Evolutionary conservation across 2,113 vertebrate genomes (phyloP), one percentile per base, ranked within the genome.

Genomic region (Nesoenas mayeri): DNA sequence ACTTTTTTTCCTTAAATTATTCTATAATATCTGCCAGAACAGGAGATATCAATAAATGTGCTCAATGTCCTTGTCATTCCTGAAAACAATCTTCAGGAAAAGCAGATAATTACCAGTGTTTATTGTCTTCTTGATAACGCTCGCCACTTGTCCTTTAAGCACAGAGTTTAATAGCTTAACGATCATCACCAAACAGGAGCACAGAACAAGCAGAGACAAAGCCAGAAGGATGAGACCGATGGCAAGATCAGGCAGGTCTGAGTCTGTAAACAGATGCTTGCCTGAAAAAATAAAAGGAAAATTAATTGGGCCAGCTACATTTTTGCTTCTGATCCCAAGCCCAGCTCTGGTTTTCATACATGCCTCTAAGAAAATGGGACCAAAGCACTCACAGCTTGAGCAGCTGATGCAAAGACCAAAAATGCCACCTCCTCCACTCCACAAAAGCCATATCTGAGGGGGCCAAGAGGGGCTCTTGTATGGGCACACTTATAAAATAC

Each of bases 131-230:
- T 99, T 99, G 98, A 99, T 99, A 97, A 99, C 89, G 9, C 97
- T 73, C 0, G 99, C 99, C 48, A 99, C 99, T 98, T 99, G 99
- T 51, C 99, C 99, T 95, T 98, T 98, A 66, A 99, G 98, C 98
- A 99, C 98, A 25, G 99, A 99, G 97, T 99, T 99, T 91, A 99
- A 98, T 47, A 99, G 95, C 95, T 99, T 99, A 96, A 99, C 99
- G 0, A 99, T 99, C 89, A 98, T 95, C 93, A 99, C 98, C 96
- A 99, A 98, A 96, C 99, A 99, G 74, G 98, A 97, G 47, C 99
- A 99, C 61, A 99, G 98, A 79, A 98, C 74, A 17, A 99, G 32
- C 94, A 99, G 84, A 12, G 99, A 99, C 62, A 97, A 18, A 6
- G 97, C 97, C 71, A 99, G 98, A 8, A 99, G 98, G 50, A 99